A percentile compares a stretch with the other conserved stretches of the same genome.
phyloP scores from a whole-genome alignment of 23 tunicate genomes.

The Phallusia fumigata region DNA sequence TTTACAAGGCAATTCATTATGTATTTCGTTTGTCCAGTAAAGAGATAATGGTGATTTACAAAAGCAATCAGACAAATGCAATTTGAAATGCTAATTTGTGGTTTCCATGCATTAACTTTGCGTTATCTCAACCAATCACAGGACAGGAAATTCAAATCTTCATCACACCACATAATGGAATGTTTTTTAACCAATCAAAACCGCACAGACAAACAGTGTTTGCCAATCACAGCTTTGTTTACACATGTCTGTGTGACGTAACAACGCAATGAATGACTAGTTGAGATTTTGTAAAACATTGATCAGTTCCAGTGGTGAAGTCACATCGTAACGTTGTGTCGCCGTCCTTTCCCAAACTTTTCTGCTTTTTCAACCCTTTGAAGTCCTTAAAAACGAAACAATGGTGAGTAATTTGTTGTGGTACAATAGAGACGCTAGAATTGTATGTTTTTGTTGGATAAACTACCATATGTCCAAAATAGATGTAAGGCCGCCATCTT shows the following conservation, averaged over 20 bases:
- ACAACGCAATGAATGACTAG: not conserved
- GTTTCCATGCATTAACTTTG: not conserved
- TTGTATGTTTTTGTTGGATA: no score
- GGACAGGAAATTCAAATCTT: not conserved
- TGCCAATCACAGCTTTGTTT: not conserved
- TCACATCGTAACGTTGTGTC: conserved; percentile 9
- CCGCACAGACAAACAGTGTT: not conserved
- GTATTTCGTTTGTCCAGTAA: no score
- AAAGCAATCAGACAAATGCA: not conserved
- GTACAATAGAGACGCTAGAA: no score
- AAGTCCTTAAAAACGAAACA: not conserved
- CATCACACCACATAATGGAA: not conserved
- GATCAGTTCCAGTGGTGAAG: not conserved
- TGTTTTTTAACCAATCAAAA: not conserved
- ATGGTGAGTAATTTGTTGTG: not conserved
- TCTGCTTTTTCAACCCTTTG: not conserved
- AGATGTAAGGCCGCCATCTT: no score
- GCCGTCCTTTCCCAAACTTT: not conserved
- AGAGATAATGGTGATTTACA: no score
- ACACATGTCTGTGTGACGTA: conserved; percentile 4
- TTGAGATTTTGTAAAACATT: not conserved
- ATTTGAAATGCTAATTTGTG: no score
- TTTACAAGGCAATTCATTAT: no score
- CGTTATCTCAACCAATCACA: not conserved
- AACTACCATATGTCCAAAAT: no score